These are phyloP conservation scores for Spodoptera litura DNA, from an alignment of 1,140 invertebrate species.

Conservation along the genomic window DNA sequence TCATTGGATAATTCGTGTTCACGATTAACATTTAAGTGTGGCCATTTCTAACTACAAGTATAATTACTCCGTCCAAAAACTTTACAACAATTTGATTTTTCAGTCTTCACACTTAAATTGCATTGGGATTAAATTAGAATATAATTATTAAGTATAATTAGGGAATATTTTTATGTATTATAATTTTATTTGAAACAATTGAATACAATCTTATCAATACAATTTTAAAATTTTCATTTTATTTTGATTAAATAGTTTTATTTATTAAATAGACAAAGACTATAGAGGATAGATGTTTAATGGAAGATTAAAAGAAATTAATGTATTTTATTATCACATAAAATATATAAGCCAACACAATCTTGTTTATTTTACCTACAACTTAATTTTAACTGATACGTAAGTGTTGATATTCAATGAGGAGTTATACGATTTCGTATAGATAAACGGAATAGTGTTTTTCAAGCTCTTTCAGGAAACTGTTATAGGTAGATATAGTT, in stretches of 20 bases:
- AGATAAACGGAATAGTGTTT: too few species aligned
- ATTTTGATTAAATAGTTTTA: neutral
- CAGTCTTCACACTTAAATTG: slow-evolving; percentile 49
- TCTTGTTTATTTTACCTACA: neutral
- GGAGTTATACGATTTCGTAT: too few species aligned
- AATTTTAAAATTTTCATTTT: slow-evolving; percentile 9
- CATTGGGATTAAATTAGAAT: slow-evolving; percentile 46
- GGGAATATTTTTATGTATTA: slow-evolving; percentile 21
- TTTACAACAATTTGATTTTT: slow-evolving; percentile 44
- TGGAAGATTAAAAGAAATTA: slow-evolving; percentile 6
- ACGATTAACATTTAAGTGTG: slow-evolving; percentile 52
- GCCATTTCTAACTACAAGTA: slow-evolving; percentile 49
- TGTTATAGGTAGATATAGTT: too few species aligned
- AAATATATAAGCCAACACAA: neutral
- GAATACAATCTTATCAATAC: slow-evolving; percentile 25
- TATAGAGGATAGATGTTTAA: neutral
- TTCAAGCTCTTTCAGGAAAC: too few species aligned
- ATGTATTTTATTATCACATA: neutral
- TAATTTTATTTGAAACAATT: slow-evolving; percentile 30
- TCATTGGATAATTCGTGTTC: slow-evolving; percentile 59
- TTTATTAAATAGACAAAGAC: neutral
- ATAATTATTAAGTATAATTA: slow-evolving; percentile 13
- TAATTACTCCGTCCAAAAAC: slow-evolving; percentile 42
- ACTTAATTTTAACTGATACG: too few species aligned
- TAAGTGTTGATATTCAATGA: too few species aligned